phyloP scores from a whole-genome alignment of 2,113 vertebrate genomes.

The Trachemys scripta region DNA sequence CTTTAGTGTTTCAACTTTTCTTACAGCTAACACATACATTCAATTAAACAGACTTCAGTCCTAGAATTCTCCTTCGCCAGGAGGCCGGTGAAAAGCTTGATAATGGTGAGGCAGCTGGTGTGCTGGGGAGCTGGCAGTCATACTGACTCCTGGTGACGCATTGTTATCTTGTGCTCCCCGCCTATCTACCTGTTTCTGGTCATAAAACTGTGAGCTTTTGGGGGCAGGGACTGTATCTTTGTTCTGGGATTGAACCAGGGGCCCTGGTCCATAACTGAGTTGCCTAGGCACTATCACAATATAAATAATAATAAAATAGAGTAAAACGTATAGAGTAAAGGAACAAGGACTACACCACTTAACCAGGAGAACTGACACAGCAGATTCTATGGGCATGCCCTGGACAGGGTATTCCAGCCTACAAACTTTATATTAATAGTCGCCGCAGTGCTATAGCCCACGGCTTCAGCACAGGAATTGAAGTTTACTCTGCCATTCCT shows the following conservation, averaged over 20 bases:
- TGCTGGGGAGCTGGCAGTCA: neutral
- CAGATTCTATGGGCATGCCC: neutral
- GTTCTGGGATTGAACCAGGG: neutral
- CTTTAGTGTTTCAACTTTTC: neutral
- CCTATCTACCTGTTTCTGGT: neutral
- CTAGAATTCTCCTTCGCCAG: neutral
- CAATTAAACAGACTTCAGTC: neutral
- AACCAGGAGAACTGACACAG: neutral
- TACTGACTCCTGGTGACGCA: neutral
- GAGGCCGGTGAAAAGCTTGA: neutral
- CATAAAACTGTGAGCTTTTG: neutral
- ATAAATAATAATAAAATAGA: neutral
- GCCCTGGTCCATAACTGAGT: neutral
- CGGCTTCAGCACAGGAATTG: neutral
- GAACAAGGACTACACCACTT: neutral
- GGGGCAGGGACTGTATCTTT: neutral
- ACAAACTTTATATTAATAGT: too few species aligned
- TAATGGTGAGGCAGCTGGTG: neutral
- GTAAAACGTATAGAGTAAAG: neutral
- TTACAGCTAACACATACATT: neutral
- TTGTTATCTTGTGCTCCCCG: accelerated
- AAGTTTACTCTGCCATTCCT: neutral
- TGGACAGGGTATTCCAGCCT: neutral
- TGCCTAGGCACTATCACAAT: neutral
- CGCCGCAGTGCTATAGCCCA: neutral